Evolutionary conservation across 1,140 invertebrate genomes (phyloP).

Genomic region (Drosophila watanabei): DNA sequence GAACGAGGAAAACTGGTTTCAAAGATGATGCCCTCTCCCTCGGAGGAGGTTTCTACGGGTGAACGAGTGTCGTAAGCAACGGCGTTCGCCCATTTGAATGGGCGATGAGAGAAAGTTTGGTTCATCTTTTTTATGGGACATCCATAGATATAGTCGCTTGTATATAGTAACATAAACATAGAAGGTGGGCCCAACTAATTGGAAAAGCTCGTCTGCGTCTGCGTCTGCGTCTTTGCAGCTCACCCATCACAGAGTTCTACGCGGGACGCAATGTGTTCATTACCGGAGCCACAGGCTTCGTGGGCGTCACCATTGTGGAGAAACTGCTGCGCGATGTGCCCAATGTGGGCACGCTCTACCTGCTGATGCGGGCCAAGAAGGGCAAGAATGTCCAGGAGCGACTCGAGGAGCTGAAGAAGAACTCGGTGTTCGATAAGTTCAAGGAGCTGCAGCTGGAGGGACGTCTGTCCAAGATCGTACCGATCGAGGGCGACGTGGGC

Average conservation of each 20-base stretch:
- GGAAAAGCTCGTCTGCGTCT: background rate
- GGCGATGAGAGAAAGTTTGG: constrained; percentile 52
- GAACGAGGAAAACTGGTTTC: constrained; percentile 52
- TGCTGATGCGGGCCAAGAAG: constrained; percentile 93
- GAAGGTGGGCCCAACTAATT: constrained; percentile 13
- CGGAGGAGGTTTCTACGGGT: constrained; percentile 23
- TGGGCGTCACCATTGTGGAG: constrained; percentile 95
- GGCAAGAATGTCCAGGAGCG: constrained; percentile 90
- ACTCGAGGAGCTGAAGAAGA: constrained; percentile 89
- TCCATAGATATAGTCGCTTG: constrained; percentile 20
- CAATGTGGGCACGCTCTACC: constrained; percentile 91
- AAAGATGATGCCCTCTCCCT: constrained; percentile 8
- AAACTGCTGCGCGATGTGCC: constrained; percentile 93
- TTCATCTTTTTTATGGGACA: constrained; percentile 26
- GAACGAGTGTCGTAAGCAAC: constrained; percentile 44
- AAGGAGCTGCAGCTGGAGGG: constrained; percentile 85
- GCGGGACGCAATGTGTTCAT: constrained; percentile 90
- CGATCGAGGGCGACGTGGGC: constrained; percentile 94
- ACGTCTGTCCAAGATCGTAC: constrained; percentile 91
- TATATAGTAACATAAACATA: constrained; percentile 32
- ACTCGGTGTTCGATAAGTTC: constrained; percentile 86
- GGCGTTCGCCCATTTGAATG: constrained; percentile 42
- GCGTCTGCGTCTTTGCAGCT: constrained; percentile 43
- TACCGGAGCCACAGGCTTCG: constrained; percentile 92
- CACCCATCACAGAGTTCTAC: constrained; percentile 88